Base-by-base conservation (phyloP, 2,888 invertebrate genomes). In the Anagyrus pseudococci region DNA sequence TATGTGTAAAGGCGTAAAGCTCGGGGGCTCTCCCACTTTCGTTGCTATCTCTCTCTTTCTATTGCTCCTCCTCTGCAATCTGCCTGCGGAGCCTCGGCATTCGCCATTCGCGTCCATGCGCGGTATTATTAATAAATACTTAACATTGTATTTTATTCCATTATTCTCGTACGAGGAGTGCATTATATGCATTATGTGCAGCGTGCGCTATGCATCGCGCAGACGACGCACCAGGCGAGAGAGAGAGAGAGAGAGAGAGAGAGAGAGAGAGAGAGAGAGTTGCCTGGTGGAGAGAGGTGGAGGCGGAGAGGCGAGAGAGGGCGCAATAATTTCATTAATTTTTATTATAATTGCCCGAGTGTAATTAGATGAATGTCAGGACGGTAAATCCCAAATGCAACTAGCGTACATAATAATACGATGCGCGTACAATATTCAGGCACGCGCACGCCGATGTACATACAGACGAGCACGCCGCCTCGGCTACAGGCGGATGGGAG, bases 311-410 rank as follows among this genome's bases (percentile, higher is more conserved):
- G 44, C 26, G 41, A 0, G 15, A 25, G 54, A 7, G 56, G 23
- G 40, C 48, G 49, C 44, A 64, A 65, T 62, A 66, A 66, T 66
- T 62, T 62, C 60, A 66, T 60, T 66, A 66, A 66, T 63, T 63
- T 66, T 62, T 66, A 62, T 62, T 53, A 62, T 56, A 66, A 66
- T 66, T 62, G 59, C 54, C 59, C 44, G 56, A 44, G 59, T 44
- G 59, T 66, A 66, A 66, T 66, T 66, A 62, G 60, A 66, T 63
- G 57, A 66, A 66, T 59, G 66, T 59, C 66, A 62, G 52, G 53
- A 59, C 56, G 58, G 56, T 63, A 66, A 66, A 66, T 66, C 62
- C 62, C 56, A 66, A 66, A 63, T 60, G 60, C 62, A 60, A 66
- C 62, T 63, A 60, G 62, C 62, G 62, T 66, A 54, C 59, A 63